A percentile compares a stretch with the other conserved stretches of the same genome.
Evolutionary conservation across 1,140 invertebrate genomes (phyloP).

Genomic region (Stegodyphus dumicola): DNA sequence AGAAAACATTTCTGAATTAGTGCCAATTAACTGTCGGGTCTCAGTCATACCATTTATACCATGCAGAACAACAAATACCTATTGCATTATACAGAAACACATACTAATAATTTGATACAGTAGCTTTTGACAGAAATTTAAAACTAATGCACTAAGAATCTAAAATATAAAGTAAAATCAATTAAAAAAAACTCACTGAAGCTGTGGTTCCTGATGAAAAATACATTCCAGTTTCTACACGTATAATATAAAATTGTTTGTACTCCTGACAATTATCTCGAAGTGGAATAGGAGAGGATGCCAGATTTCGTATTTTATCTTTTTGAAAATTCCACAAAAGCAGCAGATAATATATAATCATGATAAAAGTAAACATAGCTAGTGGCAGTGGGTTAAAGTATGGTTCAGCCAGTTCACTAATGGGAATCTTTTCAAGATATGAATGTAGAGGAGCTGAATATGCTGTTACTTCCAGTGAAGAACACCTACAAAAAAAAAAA

Average conservation of each 20-base stretch:
- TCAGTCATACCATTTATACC: constrained; percentile 48
- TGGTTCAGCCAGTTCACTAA: constrained; percentile 26
- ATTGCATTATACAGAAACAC: neutral
- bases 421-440: neutral
- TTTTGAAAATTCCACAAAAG: constrained; percentile 19
- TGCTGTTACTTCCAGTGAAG: constrained; percentile 33
- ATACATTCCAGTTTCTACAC: constrained; percentile 45
- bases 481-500: constrained; percentile 10
- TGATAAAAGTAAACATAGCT: neutral
- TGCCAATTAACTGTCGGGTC: constrained; percentile 40
- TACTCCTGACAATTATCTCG: constrained; percentile 21
- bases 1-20: neutral
- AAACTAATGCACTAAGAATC: neutral
- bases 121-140: neutral
- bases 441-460: constrained; percentile 11
- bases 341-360: neutral
- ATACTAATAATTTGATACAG: no score
- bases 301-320: constrained; percentile 23
- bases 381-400: constrained; percentile 20
- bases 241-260: constrained; percentile 42
- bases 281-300: constrained; percentile 1
- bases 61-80: constrained; percentile 60
- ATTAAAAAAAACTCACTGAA: constrained; percentile 30
- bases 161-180: neutral
- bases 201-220: constrained; percentile 55